Conservation (phyloP, 2,888 invertebrate genomes). For the Plagodis dolabraria region DNA sequence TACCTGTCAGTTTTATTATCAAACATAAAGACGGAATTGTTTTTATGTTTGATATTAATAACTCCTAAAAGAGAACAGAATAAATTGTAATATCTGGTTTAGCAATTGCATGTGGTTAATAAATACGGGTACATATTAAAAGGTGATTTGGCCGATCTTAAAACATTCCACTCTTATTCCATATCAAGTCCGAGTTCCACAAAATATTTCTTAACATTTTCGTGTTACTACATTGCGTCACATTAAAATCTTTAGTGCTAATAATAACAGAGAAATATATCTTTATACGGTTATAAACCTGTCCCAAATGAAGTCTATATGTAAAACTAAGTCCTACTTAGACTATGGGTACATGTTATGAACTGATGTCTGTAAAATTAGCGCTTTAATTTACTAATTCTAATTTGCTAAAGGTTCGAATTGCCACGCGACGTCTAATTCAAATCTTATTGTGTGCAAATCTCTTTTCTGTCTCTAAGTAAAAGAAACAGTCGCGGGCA, state of each 20-base stretch:
- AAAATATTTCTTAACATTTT: constrained; percentile 13
- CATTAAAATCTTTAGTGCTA: constrained; percentile 18
- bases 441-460: background rate
- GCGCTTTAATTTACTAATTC: constrained; percentile 13
- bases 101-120: no score
- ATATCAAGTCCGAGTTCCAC: background rate
- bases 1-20: no score
- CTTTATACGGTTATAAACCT: constrained; percentile 33
- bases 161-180: background rate
- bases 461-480: background rate
- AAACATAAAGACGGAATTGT: no score
- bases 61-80: no score
- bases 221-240: constrained; percentile 19
- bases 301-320: constrained; percentile 30
- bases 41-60: no score
- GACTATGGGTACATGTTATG: constrained; percentile 20
- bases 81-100: no score
- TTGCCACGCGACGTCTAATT: background rate
- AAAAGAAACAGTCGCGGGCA: background rate
- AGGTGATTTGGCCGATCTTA: no score
- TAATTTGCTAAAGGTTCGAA: constrained; percentile 10
- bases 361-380: constrained; percentile 22
- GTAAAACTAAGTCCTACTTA: constrained; percentile 13
- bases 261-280: constrained; percentile 24
- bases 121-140: no score